Base-by-base conservation (phyloP, 1,140 invertebrate genomes). In the Penaeus chinensis region DNA sequence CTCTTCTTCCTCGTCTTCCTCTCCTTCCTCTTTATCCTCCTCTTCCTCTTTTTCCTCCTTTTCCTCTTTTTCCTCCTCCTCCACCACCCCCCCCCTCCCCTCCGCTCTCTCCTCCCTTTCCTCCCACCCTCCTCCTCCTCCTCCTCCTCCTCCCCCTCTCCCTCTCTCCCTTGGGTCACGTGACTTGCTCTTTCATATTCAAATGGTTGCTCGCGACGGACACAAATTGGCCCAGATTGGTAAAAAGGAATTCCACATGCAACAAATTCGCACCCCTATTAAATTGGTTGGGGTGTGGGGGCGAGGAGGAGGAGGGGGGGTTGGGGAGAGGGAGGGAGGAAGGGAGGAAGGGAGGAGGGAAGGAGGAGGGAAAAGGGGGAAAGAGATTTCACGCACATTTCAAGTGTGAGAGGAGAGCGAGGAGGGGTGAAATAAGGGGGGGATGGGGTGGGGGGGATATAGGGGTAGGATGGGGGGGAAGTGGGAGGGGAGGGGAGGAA, bases 221-320 rank as follows among this genome's bases (percentile, higher is more conserved):
- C 84, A 65, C 84, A 86, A 86, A 86, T 86, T 86, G 84, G 84
- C 84, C 78, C 84, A 86, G 84, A 86, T 86, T 86, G 84, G 84
- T 86, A 86, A 86, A 86, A 86, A 81, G 84, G 79, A 76, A 79
- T 85, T 86, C 84, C 84, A 86, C 84, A 86, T 86, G 84, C 78
- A 86, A 86, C 84, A 86, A 86, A 86, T 86, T 86, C 84, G 77
- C 84, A 78, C 84, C 84, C 60, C 84, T 80, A 86, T 86, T 86
- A 86, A 80, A 86, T 63, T 69, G 27, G 71, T 32, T 27, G 42
- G 71, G 42, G 71, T 32, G 24, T 19, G 11, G 42, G 69, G 37
- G 69, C 20, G 69, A 1, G 69, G 37, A 27, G n/a, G 69, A 1
- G 27, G 20, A 4, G 20, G 24, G 13, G 27, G 19, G 7, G 42